These are phyloP conservation scores for Poeciliopsis prolifica DNA, from an alignment of 2,113 vertebrate genomes.

Conservation along the genomic window DNA sequence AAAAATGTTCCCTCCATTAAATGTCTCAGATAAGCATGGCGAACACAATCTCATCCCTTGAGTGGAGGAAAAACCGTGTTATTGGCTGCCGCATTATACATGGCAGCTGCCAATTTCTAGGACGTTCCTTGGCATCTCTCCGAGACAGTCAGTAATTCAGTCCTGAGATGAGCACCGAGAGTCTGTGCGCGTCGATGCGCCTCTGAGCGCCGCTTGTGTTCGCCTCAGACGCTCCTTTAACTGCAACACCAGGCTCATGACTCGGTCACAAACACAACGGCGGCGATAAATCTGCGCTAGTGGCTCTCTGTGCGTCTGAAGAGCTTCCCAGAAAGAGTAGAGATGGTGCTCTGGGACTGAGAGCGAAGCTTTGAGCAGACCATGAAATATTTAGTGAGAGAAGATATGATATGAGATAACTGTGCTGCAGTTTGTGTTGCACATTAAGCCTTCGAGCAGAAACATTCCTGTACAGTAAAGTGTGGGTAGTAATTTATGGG, in stretches of 20 bases:
- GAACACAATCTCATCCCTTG: constrained; percentile 17
- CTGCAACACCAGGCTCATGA: constrained; percentile 27
- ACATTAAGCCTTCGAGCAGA: constrained; percentile 7
- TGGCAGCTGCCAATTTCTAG: constrained; percentile 18
- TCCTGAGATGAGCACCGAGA: too few relatives aligned
- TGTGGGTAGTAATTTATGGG: constrained; percentile 1
- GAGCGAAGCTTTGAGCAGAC: constrained; percentile 53
- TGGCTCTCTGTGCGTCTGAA: constrained; percentile 55
- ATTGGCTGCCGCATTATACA: constrained; percentile 10
- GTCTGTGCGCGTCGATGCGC: constrained; percentile 20
- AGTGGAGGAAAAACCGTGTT: neutral
- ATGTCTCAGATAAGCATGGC: constrained; percentile 29
- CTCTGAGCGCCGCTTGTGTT: constrained; percentile 14
- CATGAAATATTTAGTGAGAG: constrained; percentile 61
- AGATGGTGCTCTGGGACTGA: constrained; percentile 40
- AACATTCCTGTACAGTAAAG: neutral
- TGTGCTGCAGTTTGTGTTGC: neutral
- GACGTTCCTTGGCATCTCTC: constrained; percentile 1
- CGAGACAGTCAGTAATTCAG: constrained; percentile 3
- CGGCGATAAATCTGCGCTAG: constrained; percentile 11
- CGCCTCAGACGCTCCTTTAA: constrained; percentile 11
- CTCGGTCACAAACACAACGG: constrained; percentile 29
- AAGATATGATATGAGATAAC: constrained; percentile 27
- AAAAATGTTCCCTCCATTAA: constrained; percentile 48
- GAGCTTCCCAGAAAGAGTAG: constrained; percentile 46